phyloP scores from a whole-genome alignment of 2,888 invertebrate genomes.

The Amiota communis region DNA sequence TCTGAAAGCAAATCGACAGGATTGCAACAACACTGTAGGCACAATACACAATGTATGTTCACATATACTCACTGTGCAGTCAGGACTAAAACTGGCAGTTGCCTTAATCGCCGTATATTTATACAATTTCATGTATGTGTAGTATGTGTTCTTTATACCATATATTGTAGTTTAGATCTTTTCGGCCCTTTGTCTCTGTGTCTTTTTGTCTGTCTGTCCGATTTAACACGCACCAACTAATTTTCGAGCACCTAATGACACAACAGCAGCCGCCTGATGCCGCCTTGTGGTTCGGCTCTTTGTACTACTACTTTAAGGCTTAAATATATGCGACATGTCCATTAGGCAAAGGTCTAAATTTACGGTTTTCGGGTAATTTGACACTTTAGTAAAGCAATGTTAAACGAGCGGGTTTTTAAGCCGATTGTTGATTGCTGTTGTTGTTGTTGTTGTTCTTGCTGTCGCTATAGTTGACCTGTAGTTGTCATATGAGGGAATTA shows the following conservation, averaged over 20 bases:
- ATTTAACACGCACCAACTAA: constrained; percentile 19
- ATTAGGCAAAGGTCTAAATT: constrained; percentile 54
- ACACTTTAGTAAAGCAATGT: constrained; percentile 55
- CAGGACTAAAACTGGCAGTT: background rate
- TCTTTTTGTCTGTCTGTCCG: constrained; percentile 6
- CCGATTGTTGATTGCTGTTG: no score
- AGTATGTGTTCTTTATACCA: background rate
- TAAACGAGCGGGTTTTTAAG: no score
- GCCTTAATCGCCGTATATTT: background rate
- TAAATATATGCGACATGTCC: background rate
- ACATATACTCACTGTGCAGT: background rate
- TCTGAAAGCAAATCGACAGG: no score
- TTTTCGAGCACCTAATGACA: constrained; percentile 19
- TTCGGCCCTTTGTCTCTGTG: background rate
- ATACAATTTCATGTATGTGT: no score
- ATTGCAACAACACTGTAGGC: background rate
- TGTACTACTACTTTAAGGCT: constrained; percentile 13
- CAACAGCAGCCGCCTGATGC: constrained; percentile 4
- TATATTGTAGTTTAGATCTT: background rate
- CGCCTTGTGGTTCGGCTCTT: background rate
- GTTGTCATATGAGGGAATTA: no score
- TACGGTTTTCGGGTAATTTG: constrained; percentile 66
- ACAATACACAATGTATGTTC: no score
- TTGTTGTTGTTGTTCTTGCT: no score
- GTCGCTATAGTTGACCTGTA: no score